Percentiles rank a stretch among this genome's conserved stretches.
These are phyloP conservation scores for Drosophila murphyi DNA, from an alignment of 1,140 invertebrate species.

Conservation along the genomic window DNA sequence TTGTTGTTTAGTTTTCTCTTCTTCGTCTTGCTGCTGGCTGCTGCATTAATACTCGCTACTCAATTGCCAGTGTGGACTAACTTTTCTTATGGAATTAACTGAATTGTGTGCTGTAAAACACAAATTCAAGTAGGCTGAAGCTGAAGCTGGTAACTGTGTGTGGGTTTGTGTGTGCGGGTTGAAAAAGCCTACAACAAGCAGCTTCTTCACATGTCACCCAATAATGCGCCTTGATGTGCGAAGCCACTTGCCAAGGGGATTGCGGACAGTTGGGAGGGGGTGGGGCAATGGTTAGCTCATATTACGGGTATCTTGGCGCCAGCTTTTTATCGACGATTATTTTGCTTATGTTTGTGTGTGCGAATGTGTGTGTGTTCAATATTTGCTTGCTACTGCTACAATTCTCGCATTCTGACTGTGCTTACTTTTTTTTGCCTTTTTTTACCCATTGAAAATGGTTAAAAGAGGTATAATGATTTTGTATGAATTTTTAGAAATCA, in stretches of 20 bases:
- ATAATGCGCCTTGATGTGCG: constrained; percentile 79
- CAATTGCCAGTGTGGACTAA: constrained; percentile 74
- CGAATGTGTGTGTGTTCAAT: constrained; percentile 60
- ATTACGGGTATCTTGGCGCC: constrained; percentile 82
- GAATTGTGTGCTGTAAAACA: constrained; percentile 82
- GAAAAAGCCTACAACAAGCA: constrained; percentile 56
- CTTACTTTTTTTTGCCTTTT: constrained; percentile 33
- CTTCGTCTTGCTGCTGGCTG: constrained; percentile 18
- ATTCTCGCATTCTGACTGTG: constrained; percentile 39
- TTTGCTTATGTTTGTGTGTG: constrained; percentile 65
- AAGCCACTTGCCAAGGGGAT: constrained; percentile 68
- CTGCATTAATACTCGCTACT: constrained; percentile 52
- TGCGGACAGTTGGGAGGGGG: background rate
- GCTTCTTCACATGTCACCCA: constrained; percentile 79
- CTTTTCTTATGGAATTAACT: constrained; percentile 79
- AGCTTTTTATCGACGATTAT: constrained; percentile 82
- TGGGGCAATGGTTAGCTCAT: constrained; percentile 79
- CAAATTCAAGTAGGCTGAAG: constrained; percentile 77
- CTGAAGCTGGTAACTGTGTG: constrained; percentile 40
- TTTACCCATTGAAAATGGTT: too few relatives aligned
- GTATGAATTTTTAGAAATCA: too few relatives aligned
- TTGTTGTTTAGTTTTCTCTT: constrained; percentile 7
- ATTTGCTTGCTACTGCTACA: constrained; percentile 74
- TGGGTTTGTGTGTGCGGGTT: constrained; percentile 37
- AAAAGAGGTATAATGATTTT: too few relatives aligned